Evolutionary conservation across 92 coral and sea anemone genomes (phyloP), one percentile per base, ranked within the genome.

Genomic region (Zoanthus solanderi): DNA sequence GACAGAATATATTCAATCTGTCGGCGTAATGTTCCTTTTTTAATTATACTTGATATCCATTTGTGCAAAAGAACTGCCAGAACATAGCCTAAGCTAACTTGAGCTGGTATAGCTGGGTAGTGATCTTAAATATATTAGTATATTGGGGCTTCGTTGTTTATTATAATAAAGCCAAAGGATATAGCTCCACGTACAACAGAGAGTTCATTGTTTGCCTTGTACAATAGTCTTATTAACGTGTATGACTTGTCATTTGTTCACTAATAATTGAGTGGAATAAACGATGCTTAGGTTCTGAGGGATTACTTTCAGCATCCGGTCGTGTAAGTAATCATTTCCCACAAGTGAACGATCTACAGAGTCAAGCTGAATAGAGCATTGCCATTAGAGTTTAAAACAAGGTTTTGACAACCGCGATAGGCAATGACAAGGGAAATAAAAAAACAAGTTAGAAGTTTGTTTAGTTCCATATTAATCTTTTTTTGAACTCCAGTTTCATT

Each of bases 191-290:
- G 76, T 48, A 65, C 76, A 31, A 42, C 58, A n/a, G 44, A 54
- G 76, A 29, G n/a, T 23, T 42, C 47, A 65, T 81, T 81, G 85
- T 81, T 66, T 46, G 58, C 75, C n/a, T 1, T 29, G 76, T 46
- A 81, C 75, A 81, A 81, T 65, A 47, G 85, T 65, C 30, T 66
- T 67, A 47, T 67, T 81, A 81, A 23, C 5, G 85, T 16, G 17
- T 73, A 44, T 45, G 76, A 34, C 75, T 50, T 66, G 61, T 47
- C 58, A 67, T 68, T 81, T 67, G 85, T 81, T 46, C 45, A 6
- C 65, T 81, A 44, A 32, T 67, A 81, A 81, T 81, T 81, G 85
- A 66, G 75, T 14, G 60, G 23, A 81, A 81, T 81, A 23, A 66
- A 66, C 16, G 85, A 81, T 66, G 56, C 75, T 63, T 65, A 65